Conservation (phyloP, 2,888 invertebrate species). For the Homarus gammarus region DNA sequence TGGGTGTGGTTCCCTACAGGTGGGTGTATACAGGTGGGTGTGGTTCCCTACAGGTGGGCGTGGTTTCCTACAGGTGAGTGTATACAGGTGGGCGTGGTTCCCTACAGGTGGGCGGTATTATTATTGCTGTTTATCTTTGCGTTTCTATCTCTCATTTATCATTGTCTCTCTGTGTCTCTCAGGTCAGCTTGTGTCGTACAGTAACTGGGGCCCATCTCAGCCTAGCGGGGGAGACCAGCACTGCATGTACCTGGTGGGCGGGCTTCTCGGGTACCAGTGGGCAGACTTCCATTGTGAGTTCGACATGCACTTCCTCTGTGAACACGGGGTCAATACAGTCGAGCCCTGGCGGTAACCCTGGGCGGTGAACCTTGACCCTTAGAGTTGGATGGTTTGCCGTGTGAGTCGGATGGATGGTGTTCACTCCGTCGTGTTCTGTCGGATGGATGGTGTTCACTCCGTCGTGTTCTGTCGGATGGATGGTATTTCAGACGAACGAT, state of each 20-base stretch:
- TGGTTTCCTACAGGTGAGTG: slow-evolving; percentile 76
- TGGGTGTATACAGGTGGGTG: slow-evolving; percentile 41
- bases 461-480: no score
- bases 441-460: no score
- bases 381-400: no score
- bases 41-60: slow-evolving; percentile 66
- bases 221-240: slow-evolving; percentile 76
- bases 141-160: no score
- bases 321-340: slow-evolving; percentile 72
- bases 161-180: not conserved
- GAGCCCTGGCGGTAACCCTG: slow-evolving; percentile 69
- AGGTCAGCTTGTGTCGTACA: slow-evolving; percentile 74
- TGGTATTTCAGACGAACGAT: no score
- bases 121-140: no score
- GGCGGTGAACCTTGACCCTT: no score
- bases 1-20: slow-evolving; percentile 77
- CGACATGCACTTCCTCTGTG: slow-evolving; percentile 76
- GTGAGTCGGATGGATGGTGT: no score
- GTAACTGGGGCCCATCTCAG: slow-evolving; percentile 76
- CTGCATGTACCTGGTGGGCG: slow-evolving; percentile 77
- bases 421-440: no score
- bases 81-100: not conserved
- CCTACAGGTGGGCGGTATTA: not conserved
- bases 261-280: slow-evolving; percentile 76
- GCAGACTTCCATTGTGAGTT: slow-evolving; percentile 76